Conservation (phyloP, 1,140 invertebrate species). For the Mactra quadrangularis region DNA sequence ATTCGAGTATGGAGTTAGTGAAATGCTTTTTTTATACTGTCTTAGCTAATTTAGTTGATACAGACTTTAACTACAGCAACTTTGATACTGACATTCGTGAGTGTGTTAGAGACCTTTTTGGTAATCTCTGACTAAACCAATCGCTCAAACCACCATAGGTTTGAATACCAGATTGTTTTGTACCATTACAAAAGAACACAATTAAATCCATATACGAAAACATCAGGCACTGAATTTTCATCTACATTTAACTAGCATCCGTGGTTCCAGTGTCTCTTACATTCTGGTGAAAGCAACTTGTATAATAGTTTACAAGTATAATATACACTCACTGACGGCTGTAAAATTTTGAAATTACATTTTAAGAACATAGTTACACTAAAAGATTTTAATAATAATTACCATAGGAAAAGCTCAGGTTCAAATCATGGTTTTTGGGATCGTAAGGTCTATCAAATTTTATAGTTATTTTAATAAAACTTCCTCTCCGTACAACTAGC, state of each 20-base stretch:
- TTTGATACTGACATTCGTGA: neutral
- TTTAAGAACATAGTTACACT: neutral
- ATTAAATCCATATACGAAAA: no score
- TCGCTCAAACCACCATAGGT: no score
- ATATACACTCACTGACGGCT: neutral
- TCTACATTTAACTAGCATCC: neutral
- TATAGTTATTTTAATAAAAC: constrained; percentile 23
- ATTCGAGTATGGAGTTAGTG: neutral
- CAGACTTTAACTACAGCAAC: neutral
- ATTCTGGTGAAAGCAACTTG: neutral
- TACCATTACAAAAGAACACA: no score
- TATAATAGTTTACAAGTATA: neutral
- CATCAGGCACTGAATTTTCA: no score
- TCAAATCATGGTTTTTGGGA: constrained; percentile 45
- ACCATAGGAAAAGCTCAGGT: constrained; percentile 49
- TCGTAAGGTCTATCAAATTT: constrained; percentile 53
- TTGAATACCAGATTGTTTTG: no score
- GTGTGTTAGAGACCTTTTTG: no score
- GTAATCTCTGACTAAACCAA: no score
- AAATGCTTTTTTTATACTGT: neutral
- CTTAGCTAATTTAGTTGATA: neutral
- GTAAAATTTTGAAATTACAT: neutral
- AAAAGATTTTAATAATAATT: neutral
- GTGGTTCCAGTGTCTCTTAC: neutral
- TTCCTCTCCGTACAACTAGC: constrained; percentile 53